These are phyloP conservation scores for Rhea americana DNA, from an alignment of 2,113 vertebrate species.

Conservation along the genomic window DNA sequence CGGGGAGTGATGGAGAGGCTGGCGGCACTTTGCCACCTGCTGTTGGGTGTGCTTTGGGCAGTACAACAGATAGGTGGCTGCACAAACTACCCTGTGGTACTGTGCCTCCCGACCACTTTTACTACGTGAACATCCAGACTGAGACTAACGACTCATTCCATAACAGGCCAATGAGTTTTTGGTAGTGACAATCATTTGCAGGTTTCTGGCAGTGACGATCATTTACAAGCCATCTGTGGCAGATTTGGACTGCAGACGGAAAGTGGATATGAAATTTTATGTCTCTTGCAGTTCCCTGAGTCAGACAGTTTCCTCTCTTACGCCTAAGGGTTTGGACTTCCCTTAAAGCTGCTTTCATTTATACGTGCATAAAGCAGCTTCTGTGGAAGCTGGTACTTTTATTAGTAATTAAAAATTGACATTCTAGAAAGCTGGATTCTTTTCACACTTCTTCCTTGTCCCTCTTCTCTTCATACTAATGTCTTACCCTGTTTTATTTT, in stretches of 20 bases:
- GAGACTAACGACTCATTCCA: background rate
- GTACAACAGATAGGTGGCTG: background rate
- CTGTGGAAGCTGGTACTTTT: slow-evolving; percentile 24
- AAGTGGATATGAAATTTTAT: background rate
- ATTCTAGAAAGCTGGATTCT: slow-evolving; percentile 11
- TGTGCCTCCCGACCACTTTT: background rate
- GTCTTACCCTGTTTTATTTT: background rate
- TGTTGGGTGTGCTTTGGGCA: accelerated
- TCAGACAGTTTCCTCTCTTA: background rate
- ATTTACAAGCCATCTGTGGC: slow-evolving; percentile 36
- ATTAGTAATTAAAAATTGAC: slow-evolving; percentile 16
- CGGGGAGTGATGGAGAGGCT: background rate
- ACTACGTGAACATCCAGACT: background rate
- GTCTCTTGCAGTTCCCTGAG: background rate
- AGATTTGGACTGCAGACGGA: background rate
- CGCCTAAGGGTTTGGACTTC: background rate
- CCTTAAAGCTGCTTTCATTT: background rate
- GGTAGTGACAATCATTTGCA: background rate
- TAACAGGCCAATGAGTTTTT: background rate
- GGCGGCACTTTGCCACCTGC: background rate
- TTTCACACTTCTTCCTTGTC: slow-evolving; percentile 9
- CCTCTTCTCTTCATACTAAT: background rate
- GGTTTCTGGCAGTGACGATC: slow-evolving; percentile 18
- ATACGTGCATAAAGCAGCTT: background rate
- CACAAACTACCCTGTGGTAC: background rate